Evolutionary conservation across 30 jellyfish, hydroid and myxozoan genomes (phyloP).

Genomic region (Haliclystus octoradiatus): DNA sequence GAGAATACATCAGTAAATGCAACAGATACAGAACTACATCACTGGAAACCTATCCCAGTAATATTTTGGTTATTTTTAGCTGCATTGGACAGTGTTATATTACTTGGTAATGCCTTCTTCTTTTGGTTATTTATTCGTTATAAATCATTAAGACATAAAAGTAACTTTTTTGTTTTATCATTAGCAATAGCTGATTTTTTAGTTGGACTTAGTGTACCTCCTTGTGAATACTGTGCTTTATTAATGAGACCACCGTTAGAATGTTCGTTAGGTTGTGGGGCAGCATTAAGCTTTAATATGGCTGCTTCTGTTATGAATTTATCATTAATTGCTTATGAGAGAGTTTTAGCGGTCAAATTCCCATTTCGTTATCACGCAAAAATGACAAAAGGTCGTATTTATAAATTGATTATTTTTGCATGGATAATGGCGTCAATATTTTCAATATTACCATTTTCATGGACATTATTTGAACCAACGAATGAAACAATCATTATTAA

Average conservation of each 20-base stretch:
- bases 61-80: constrained; percentile 19
- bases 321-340: constrained; percentile 21
- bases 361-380: constrained; percentile 20
- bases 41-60: constrained; percentile 3
- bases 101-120: constrained; percentile 12
- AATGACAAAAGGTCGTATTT: constrained; percentile 16
- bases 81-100: constrained; percentile 3
- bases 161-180: constrained; percentile 31
- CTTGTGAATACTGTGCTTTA: constrained; percentile 40
- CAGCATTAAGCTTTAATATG: constrained; percentile 32
- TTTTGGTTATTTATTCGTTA: constrained; percentile 18
- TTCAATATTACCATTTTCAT: constrained; percentile 23
- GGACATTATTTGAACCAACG: constrained; percentile 1
- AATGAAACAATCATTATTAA: not conserved
- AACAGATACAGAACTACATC: too few species aligned
- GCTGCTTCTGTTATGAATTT: constrained; percentile 23
- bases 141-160: constrained; percentile 12
- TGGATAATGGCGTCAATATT: constrained; percentile 11
- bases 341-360: constrained; percentile 12
- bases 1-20: too few species aligned
- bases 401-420: constrained; percentile 4
- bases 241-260: not conserved
- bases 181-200: constrained; percentile 25
- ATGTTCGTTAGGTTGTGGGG: constrained; percentile 24
- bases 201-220: constrained; percentile 31